Conservation (phyloP, 2,113 vertebrate species). For the Formicarius rufipectus region DNA sequence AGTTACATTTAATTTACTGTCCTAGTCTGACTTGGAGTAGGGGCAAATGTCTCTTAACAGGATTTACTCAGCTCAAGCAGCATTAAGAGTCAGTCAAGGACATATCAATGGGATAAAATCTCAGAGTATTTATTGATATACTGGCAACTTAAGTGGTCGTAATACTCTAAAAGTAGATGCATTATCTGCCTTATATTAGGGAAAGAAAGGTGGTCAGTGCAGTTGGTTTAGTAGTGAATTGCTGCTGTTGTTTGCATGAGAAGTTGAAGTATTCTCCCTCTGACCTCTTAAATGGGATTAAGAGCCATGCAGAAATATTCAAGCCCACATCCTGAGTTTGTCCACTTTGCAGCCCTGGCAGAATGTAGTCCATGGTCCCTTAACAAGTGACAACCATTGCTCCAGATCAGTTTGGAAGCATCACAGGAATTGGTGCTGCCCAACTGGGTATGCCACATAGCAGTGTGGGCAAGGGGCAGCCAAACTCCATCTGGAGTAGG, state of each 20-base stretch:
- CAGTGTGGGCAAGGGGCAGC: not conserved
- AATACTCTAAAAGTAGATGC: not conserved
- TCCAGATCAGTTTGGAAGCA: not conserved
- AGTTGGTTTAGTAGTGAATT: not conserved
- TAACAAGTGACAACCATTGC: not conserved
- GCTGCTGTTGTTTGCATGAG: not conserved
- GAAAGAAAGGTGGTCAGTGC: not conserved
- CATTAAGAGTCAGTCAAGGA: conserved; percentile 51
- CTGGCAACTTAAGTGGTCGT: not conserved
- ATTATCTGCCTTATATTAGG: not conserved
- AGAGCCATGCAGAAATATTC: not conserved
- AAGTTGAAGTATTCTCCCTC: not conserved
- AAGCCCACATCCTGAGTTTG: not conserved
- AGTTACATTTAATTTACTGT: conserved; percentile 35
- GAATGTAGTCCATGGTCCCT: not conserved
- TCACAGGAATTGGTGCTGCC: not conserved
- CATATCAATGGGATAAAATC: not conserved
- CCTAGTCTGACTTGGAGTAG: not conserved
- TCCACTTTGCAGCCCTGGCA: not conserved
- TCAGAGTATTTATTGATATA: not conserved
- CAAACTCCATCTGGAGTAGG: not conserved
- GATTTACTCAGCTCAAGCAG: conserved; percentile 28
- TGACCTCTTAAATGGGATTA: not conserved
- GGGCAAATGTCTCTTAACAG: conserved; percentile 48
- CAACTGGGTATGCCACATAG: not conserved